These are phyloP conservation scores for Genyomyrus donnyi DNA, from an alignment of 2,113 vertebrate genomes.

Conservation along the genomic window DNA sequence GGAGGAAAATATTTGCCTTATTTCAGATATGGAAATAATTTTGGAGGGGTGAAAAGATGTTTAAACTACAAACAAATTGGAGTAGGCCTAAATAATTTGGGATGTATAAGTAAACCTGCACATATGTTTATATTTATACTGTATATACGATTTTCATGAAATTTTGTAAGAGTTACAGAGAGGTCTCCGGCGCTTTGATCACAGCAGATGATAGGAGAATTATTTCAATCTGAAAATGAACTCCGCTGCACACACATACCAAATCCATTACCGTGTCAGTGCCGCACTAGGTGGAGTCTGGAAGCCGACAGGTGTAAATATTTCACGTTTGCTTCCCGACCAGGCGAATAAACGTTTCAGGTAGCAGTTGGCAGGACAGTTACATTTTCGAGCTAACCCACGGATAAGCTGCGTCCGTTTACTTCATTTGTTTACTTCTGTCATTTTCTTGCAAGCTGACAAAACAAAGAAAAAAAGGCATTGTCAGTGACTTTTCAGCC, in stretches of 20 bases:
- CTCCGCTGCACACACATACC: constrained; percentile 26
- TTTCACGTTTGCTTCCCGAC: constrained; percentile 35
- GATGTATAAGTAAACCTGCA: neutral
- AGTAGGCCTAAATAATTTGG: neutral
- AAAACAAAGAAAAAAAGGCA: constrained; percentile 19
- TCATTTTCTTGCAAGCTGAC: constrained; percentile 39
- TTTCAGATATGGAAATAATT: neutral
- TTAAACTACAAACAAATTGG: neutral
- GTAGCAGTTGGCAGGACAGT: constrained; percentile 19
- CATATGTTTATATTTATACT: neutral
- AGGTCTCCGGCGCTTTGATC: neutral
- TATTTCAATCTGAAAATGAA: neutral
- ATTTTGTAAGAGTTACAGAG: neutral
- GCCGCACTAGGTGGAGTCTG: constrained; percentile 7
- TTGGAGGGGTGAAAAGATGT: neutral
- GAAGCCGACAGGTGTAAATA: constrained; percentile 32
- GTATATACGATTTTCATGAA: neutral
- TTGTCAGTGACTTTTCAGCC: neutral
- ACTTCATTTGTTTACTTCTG: constrained; percentile 19
- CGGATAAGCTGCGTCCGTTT: constrained; percentile 24
- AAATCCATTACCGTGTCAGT: constrained; percentile 41
- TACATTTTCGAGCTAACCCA: constrained; percentile 47
- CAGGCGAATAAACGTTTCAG: constrained; percentile 6
- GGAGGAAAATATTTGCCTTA: constrained; percentile 23
- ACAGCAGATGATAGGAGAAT: neutral